A percentile compares a stretch with the other conserved stretches of the same genome.
Conservation (phyloP, 1,140 invertebrate genomes). For the Bombus superbus region DNA sequence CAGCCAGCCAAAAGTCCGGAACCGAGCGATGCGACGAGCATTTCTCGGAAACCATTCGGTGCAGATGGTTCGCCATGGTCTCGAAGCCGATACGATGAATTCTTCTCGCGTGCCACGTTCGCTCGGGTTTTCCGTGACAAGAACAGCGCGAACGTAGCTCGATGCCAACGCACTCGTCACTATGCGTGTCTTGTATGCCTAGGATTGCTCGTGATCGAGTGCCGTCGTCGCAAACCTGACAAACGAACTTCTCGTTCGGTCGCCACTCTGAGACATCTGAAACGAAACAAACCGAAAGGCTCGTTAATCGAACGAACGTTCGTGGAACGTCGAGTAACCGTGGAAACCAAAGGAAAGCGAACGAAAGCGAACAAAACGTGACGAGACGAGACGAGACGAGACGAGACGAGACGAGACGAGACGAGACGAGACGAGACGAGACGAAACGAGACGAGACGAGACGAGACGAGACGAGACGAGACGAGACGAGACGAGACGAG, state of each 20-base stretch:
- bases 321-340: background rate
- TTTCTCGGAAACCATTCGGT: background rate
- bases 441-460: too few relatives aligned
- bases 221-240: background rate
- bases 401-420: too few relatives aligned
- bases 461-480: too few relatives aligned
- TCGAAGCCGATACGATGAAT: background rate
- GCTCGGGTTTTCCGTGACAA: background rate
- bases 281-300: slow-evolving; percentile 13
- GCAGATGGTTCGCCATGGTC: background rate
- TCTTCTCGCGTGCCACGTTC: slow-evolving; percentile 3
- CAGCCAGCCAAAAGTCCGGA: too few relatives aligned
- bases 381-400: too few relatives aligned
- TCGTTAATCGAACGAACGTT: slow-evolving; percentile 10
- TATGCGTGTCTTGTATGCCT: background rate
- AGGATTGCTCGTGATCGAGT: background rate
- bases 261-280: background rate
- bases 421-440: too few relatives aligned
- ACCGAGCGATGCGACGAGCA: too few relatives aligned
- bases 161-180: background rate
- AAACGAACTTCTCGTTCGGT: background rate
- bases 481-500: too few relatives aligned
- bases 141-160: background rate
- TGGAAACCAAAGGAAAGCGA: background rate
- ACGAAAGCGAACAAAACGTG: too few relatives aligned